A percentile compares a stretch with the other conserved stretches of the same genome.
phyloP scores from a whole-genome alignment of 2,797 vertebrate genomes.

The Myotis pilosus region DNA sequence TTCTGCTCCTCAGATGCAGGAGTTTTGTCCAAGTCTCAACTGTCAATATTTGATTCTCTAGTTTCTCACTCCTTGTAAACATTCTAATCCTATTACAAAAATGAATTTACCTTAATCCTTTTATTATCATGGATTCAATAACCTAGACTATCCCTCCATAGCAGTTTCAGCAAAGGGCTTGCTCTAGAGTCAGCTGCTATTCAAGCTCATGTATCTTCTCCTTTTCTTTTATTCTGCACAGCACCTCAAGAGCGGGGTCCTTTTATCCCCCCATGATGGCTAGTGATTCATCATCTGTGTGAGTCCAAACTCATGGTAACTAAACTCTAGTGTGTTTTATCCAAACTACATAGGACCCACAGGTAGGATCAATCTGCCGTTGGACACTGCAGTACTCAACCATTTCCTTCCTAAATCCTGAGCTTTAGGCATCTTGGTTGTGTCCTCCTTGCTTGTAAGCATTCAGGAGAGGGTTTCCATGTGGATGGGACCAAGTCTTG shows the following conservation, averaged over 20 bases:
- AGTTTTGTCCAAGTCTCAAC: background rate
- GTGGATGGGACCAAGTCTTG: background rate
- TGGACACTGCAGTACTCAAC: background rate
- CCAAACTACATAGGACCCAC: background rate
- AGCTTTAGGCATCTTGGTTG: background rate
- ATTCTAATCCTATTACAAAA: constrained; percentile 59
- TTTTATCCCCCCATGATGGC: background rate
- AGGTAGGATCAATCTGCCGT: background rate
- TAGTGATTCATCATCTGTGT: background rate
- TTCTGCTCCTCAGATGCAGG: background rate
- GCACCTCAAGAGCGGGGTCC: background rate
- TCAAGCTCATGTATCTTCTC: background rate
- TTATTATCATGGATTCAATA: constrained; percentile 28
- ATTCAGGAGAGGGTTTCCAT: background rate
- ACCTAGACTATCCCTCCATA: background rate
- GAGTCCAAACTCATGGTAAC: background rate
- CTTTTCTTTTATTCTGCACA: background rate
- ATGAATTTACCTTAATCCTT: constrained; percentile 52
- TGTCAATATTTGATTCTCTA: constrained; percentile 26
- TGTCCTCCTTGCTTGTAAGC: background rate
- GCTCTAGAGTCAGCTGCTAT: background rate
- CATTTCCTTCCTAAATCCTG: background rate
- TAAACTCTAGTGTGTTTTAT: background rate
- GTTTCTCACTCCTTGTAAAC: constrained; percentile 1
- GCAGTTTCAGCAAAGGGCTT: background rate